Evolutionary conservation across 2,797 vertebrate species (phyloP), one percentile per base, ranked within the genome.

Genomic region (Coranthus polyacanthus): DNA sequence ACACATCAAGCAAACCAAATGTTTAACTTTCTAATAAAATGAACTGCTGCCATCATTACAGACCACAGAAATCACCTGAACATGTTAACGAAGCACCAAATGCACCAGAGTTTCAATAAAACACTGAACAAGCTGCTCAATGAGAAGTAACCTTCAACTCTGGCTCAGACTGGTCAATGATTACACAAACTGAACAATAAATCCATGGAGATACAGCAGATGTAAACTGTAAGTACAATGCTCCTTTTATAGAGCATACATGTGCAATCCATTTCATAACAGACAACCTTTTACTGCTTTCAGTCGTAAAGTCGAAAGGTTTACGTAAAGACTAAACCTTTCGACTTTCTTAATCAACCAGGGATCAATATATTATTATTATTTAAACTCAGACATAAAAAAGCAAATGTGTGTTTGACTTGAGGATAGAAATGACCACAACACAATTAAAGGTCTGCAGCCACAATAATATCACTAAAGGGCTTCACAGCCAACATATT

Each of bases 131-230:
- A 3, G 18, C 34, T 15, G 36, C 8, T 7, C 24, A 2, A 1
- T 3, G 18, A 18, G 18, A 16, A n/a, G 1, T 6, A 2, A 18
- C 54, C 56, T 73, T 80, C 55, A 72, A 51, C 71, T 70, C 49
- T 69, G 10, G 38, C 29, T 32, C 12, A 1, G 4, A 3, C 21
- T 12, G 24, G 71, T 82, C 22, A 84, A 84, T 88, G 52, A 84
- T 82, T 85, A 45, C 24, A 62, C 17, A 42, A 17, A 3, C 1
- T 2, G 17, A 34, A 64, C 62, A 52, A 34, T 69, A 71, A 77
- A 53, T n/a, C n/a, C n/a, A n/a, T n/a, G n/a, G n/a, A n/a, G 39
- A 67, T 20, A 67, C 42, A 26, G n/a, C 17, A 3, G 2, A 20
- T 6, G 24, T 57, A 49, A 37, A 39, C 46, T 11, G 2, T 4